A percentile compares a stretch with the other conserved stretches of the same genome.
Evolutionary conservation across 2,113 vertebrate species (phyloP).

Genomic region (Erpornis zantholeuca): DNA sequence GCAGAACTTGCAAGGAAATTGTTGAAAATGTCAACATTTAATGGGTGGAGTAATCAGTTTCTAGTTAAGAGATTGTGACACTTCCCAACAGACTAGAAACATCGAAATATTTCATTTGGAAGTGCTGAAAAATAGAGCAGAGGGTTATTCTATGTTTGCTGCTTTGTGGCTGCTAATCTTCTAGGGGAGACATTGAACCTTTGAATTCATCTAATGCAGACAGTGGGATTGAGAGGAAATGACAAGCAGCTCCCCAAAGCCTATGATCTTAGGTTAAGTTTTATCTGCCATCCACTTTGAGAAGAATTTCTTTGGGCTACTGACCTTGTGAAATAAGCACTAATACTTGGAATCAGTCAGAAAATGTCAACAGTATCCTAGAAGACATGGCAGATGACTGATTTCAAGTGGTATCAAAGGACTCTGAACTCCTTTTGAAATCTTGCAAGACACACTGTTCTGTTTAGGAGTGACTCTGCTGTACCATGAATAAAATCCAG

Average conservation of each 20-base stretch:
- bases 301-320: neutral
- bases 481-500: neutral
- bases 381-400: neutral
- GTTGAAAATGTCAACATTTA: neutral
- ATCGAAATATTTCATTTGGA: neutral
- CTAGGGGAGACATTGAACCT: neutral
- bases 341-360: neutral
- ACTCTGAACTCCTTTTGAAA: neutral
- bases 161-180: neutral
- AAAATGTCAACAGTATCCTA: neutral
- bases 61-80: neutral
- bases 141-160: neutral
- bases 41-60: neutral
- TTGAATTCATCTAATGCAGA: neutral
- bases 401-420: neutral
- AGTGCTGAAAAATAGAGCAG: neutral
- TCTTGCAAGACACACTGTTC: neutral
- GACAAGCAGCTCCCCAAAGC: neutral
- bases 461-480: neutral
- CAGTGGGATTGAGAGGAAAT: neutral
- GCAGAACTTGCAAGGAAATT: neutral
- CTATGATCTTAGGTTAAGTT: neutral
- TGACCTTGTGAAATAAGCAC: neutral
- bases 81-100: neutral
- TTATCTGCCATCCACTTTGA: neutral